Evolutionary conservation across 2,797 vertebrate species (phyloP).

Genomic region (Anisognathus igniventris): DNA sequence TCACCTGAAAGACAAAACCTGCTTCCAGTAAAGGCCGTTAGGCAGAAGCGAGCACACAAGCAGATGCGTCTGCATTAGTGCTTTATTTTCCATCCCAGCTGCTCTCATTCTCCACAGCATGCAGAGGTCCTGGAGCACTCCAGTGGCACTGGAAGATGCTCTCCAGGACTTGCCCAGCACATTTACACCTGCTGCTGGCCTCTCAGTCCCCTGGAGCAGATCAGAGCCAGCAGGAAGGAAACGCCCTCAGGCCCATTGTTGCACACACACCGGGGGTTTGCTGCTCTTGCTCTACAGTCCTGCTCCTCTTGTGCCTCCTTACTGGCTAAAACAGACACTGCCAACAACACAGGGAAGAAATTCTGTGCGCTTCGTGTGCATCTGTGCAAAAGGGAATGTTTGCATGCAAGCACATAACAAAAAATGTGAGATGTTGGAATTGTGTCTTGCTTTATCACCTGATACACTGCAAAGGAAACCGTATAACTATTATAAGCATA

Average conservation of each 20-base stretch:
- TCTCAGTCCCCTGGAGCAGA: background rate
- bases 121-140: background rate
- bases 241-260: background rate
- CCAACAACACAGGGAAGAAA: background rate
- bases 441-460: background rate
- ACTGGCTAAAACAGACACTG: background rate
- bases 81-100: background rate
- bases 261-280: background rate
- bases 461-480: background rate
- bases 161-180: background rate
- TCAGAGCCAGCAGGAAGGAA: background rate
- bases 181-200: background rate
- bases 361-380: background rate
- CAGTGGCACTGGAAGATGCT: background rate
- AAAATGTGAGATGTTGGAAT: background rate
- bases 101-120: background rate
- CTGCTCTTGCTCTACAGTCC: background rate
- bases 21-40: background rate
- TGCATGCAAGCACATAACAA: rapidly evolving
- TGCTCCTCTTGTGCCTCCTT: background rate
- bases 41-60: background rate
- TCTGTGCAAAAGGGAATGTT: background rate
- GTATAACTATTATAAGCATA: background rate
- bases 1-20: background rate
- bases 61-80: background rate